These are phyloP conservation scores for Charadrius vociferus DNA, from an alignment of 2,113 vertebrate genomes.

Conservation along the genomic window DNA sequence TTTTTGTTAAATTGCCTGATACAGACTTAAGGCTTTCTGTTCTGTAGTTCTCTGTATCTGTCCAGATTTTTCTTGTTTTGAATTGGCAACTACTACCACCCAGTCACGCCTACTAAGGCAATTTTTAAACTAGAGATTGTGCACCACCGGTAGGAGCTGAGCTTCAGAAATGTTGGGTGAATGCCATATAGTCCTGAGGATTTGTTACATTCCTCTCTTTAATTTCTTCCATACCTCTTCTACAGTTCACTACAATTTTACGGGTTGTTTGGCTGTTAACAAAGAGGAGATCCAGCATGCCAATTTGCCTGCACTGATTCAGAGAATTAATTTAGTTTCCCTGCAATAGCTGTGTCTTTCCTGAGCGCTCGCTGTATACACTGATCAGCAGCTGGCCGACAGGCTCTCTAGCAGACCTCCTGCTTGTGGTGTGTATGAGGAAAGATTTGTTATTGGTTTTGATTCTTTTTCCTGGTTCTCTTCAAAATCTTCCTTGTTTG, in stretches of 20 bases:
- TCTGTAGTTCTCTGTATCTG: background rate
- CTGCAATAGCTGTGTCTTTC: background rate
- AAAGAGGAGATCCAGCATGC: background rate
- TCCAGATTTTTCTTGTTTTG: background rate
- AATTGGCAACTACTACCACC: background rate
- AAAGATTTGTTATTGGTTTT: background rate
- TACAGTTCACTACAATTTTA: background rate
- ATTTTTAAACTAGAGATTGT: background rate
- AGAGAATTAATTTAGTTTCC: background rate
- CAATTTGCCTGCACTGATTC: background rate
- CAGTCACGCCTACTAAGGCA: background rate
- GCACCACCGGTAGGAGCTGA: background rate
- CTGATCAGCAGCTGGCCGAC: background rate
- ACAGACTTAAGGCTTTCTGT: background rate
- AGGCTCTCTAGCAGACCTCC: background rate
- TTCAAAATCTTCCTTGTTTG: background rate
- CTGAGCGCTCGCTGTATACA: background rate
- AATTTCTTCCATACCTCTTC: background rate
- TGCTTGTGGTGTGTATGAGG: background rate
- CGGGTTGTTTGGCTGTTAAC: background rate
- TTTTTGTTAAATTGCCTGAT: background rate
- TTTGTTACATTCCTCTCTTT: background rate
- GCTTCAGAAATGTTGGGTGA: background rate
- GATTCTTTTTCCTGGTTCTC: background rate
- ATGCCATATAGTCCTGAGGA: background rate